These are phyloP conservation scores for Hylyphantes graminicola DNA, from an alignment of 1,140 invertebrate genomes.

Conservation along the genomic window DNA sequence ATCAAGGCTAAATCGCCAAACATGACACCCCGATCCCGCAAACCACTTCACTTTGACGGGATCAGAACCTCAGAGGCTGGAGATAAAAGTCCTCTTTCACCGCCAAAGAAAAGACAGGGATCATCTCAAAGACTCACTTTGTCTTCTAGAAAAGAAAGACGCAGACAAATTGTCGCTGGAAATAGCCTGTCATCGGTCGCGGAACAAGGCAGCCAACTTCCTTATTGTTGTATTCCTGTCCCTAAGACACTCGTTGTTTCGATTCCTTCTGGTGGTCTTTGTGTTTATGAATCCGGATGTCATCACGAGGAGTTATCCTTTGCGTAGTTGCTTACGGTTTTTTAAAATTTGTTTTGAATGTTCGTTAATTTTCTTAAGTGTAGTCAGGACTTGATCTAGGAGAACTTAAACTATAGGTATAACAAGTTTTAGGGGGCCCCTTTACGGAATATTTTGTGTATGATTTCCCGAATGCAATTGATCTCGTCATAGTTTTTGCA, in stretches of 20 bases:
- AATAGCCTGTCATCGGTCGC: conserved; percentile 44
- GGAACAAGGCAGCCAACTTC: conserved; percentile 3
- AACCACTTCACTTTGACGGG: conserved; percentile 48
- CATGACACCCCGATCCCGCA: not conserved
- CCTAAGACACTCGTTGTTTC: conserved; percentile 44
- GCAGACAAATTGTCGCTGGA: conserved; percentile 41
- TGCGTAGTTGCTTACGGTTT: too few relatives aligned
- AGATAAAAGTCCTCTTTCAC: conserved; percentile 50
- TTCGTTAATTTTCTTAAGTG: too few relatives aligned
- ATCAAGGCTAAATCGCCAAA: not conserved
- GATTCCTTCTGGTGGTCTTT: not conserved
- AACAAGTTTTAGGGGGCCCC: too few relatives aligned
- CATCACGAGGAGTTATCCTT: too few relatives aligned
- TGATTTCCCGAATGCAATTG: too few relatives aligned
- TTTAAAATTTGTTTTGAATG: too few relatives aligned
- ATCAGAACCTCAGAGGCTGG: conserved; percentile 20
- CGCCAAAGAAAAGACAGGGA: conserved; percentile 16
- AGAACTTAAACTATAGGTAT: too few relatives aligned
- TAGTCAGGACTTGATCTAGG: too few relatives aligned
- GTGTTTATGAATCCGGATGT: too few relatives aligned
- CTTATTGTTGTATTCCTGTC: conserved; percentile 30
- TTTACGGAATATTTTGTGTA: too few relatives aligned
- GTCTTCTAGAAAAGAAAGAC: conserved; percentile 20
- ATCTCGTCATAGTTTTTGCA: too few relatives aligned
- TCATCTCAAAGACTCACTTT: conserved; percentile 43